Base-by-base conservation (phyloP, 2,888 invertebrate genomes). In the Tethea ocularis region DNA sequence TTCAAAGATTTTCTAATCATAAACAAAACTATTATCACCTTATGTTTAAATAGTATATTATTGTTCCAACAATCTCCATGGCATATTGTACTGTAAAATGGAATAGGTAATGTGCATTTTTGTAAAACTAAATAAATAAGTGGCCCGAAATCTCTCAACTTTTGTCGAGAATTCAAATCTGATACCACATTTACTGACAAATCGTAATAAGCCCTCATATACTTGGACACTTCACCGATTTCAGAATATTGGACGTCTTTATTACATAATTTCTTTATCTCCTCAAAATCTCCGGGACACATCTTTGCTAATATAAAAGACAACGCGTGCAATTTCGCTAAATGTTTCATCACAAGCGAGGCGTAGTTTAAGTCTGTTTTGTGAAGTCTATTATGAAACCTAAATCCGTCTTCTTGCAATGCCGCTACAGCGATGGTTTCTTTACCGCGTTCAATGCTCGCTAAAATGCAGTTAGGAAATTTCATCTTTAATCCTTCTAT, bases 51-150 rank as follows among this genome's bases (percentile, higher is more conserved):
- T n/a, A n/a, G n/a, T n/a, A n/a, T n/a, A n/a, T n/a, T n/a, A n/a
- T 87, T 89, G 62, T 77, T 85, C 90, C 89, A 90, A 70, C 84
- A 85, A 64, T 90, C 88, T n/a, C 82, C 86, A 57, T 90, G 90
- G 69, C 89, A 88, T 69, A 90, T 77, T 41, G 75, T 71, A 57
- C 83, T 82, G 57, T 84, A 80, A 20, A 69, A 59, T 60, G 66
- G 59, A 52, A 72, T 69, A 26, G 79, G 71, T 60, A 70, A 74
- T 11, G 83, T 79, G 63, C 83, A 83, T 75, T 83, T 84, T 66
- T 82, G 72, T 61, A 88, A 68, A 61, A 84, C 72, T 15, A 69
- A 66, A 56, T 78, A 66, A 65, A 90, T 80, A 56, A 83, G 65
- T 22, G 83, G 75, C 52, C 75, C 61, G 46, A 85, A 72, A 57